Base-by-base conservation (phyloP, 2,888 invertebrate genomes). In the Hypolimnas misippus region DNA sequence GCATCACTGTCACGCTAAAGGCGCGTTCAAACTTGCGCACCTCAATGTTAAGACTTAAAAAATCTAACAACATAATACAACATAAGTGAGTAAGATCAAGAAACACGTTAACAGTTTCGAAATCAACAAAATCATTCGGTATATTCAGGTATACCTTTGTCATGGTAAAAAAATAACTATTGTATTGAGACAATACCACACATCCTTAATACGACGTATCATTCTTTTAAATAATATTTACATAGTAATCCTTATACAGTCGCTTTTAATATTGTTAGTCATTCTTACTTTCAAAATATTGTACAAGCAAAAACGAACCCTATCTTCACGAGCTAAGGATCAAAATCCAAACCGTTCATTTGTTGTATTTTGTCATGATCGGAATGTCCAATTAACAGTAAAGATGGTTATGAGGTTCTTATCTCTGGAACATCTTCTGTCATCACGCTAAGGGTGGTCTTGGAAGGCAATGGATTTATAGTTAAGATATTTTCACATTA, bases 381-480 rank as follows among this genome's bases (percentile, higher is more conserved):
- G 62, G 63, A 62, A 67, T 64, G 54, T 67, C 67, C 67, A 65
- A 67, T 67, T 65, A 67, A 67, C 50, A 67, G 62, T 54, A 59
- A 65, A 62, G 62, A 57, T 40, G 62, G 29, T 29, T 62, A 29
- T 51, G 33, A 35, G 56, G 21, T 42, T 29, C 57, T 54, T 63
- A 63, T 63, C 62, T 56, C n/a, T 29, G 49, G 25, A 29, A 29
- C 49, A 49, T 49, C 59, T 60, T 14, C 19, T 17, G 35, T 46
- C 38, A 54, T 54, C 54, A 49, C 25, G 46, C n/a, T 60, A 38
- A 60, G 59, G 59, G 59, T 60, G 59, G 59, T 60, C 59, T 46
- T 31, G 19, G 42, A 5, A 46, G 21, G 7, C 12, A 29, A 49
- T 14, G 14, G 7, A 2, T 46, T 14, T n/a, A 29, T 49, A 8